phyloP scores from a whole-genome alignment of 2,797 vertebrate species.

The Tragopan temminckii region DNA sequence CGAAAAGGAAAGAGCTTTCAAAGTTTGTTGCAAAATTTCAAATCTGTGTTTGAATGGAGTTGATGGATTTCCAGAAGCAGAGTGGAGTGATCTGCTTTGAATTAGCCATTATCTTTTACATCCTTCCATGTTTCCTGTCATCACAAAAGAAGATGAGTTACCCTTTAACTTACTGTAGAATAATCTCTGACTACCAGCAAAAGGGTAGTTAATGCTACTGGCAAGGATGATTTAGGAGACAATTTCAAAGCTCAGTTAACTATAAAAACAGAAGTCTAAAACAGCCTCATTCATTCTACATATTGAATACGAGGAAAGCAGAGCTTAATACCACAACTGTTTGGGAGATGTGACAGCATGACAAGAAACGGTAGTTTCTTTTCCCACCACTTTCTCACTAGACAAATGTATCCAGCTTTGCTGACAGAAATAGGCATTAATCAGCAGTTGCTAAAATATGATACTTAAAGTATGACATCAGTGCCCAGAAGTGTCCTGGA shows the following conservation, averaged over 20 bases:
- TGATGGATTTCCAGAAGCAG: constrained; percentile 69
- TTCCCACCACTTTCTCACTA: background rate
- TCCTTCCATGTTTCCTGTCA: constrained; percentile 73
- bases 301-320: background rate
- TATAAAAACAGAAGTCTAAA: constrained; percentile 62
- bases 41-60: background rate
- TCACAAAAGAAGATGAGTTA: constrained; percentile 75
- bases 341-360: background rate
- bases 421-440: background rate
- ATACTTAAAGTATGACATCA: background rate
- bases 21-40: constrained; percentile 55
- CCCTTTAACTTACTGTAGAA: constrained; percentile 71
- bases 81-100: constrained; percentile 72
- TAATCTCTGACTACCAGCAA: constrained; percentile 65
- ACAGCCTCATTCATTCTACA: constrained; percentile 13
- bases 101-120: constrained; percentile 78
- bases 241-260: constrained; percentile 55
- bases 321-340: background rate
- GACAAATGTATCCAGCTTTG: background rate
- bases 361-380: background rate
- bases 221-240: constrained; percentile 68
- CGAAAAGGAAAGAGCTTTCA: constrained; percentile 4
- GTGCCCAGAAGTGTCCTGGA: background rate
- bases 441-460: background rate
- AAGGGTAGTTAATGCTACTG: constrained; percentile 60